These are phyloP conservation scores for Timandra comae DNA, from an alignment of 2,888 invertebrate genomes.

Conservation along the genomic window DNA sequence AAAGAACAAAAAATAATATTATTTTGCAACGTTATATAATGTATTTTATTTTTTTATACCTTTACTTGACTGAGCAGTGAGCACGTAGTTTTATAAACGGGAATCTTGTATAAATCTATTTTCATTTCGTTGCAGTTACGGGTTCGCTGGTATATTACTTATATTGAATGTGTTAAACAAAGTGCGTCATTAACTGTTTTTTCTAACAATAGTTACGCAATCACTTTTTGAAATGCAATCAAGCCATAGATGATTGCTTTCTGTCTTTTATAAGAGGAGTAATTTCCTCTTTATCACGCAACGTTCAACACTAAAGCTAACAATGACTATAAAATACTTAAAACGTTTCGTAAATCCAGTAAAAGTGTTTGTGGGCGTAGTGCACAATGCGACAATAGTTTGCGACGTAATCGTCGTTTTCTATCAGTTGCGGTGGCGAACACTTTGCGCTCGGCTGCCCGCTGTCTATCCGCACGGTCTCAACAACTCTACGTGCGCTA, in stretches of 20 bases:
- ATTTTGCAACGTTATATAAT: too few species aligned
- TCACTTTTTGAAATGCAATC: conserved; percentile 12
- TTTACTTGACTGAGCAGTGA: too few species aligned
- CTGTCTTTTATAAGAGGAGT: conserved; percentile 27
- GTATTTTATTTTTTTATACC: too few species aligned
- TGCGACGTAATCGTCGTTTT: conserved; percentile 68
- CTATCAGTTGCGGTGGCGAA: conserved; percentile 71
- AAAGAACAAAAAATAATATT: too few species aligned
- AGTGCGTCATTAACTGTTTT: too few species aligned
- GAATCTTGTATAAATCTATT: too few species aligned
- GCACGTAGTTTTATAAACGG: too few species aligned
- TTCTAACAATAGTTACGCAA: too few species aligned
- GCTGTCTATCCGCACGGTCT: conserved; percentile 25
- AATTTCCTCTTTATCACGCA: conserved; percentile 60
- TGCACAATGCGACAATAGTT: conserved; percentile 65
- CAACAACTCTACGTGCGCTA: too few species aligned
- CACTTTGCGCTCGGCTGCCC: conserved; percentile 62
- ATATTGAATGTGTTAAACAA: too few species aligned
- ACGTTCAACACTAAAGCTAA: conserved; percentile 42
- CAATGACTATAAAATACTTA: conserved; percentile 47
- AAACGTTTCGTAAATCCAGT: conserved; percentile 67
- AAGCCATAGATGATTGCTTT: conserved; percentile 26
- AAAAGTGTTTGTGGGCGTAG: conserved; percentile 64
- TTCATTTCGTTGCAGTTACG: too few species aligned
- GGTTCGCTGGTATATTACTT: too few species aligned